Evolutionary conservation across 64 coral and sea anemone species (phyloP), one percentile per base, ranked within the genome.

Genomic region (Pachyseris speciosa): DNA sequence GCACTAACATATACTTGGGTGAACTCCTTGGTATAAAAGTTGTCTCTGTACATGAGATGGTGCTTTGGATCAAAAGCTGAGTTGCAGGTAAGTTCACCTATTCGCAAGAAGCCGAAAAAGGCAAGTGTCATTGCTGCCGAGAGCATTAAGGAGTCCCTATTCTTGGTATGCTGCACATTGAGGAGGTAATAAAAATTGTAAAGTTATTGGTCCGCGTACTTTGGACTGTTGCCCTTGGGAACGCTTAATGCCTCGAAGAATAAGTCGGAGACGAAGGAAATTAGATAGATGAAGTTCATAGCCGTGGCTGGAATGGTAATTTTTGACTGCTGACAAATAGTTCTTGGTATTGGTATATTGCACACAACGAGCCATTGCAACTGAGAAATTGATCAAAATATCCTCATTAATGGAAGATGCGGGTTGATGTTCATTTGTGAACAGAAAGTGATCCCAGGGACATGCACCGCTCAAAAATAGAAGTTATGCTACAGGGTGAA

Each of bases 91-190:
- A n/a, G n/a, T n/a, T n/a, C n/a, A n/a, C n/a, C n/a, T n/a, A n/a
- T n/a, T n/a, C n/a, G n/a, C n/a, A n/a, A n/a, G n/a, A n/a, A n/a
- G n/a, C n/a, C n/a, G n/a, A n/a, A n/a, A 73, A 74, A 87, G 24
- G 85, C 69, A 52, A 88, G 70, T 48, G 67, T 51, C 84, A 72
- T 87, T 32, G 84, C 84, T 72, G 64, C 84, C 84, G 65, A 87
- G 68, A 73, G 42, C 44, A 60, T 89, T 75, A 75, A 41, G 2
- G 44, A 75, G 27, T 44, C 25, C 44, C 34, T 49, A 49, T 49
- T 75, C n/a, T 66, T 26, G n/a, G 63, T 66, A 28, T 26, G 63
- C 24, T 66, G 63, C 63, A 66, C 63, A 66, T 66, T 66, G 28
- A 66, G 24, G 24, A 49, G 45, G 45, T 49, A 13, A 13, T 49